phyloP scores from a whole-genome alignment of 64 coral and sea anemone genomes.

The Hydrozoanthus tunicans region DNA sequence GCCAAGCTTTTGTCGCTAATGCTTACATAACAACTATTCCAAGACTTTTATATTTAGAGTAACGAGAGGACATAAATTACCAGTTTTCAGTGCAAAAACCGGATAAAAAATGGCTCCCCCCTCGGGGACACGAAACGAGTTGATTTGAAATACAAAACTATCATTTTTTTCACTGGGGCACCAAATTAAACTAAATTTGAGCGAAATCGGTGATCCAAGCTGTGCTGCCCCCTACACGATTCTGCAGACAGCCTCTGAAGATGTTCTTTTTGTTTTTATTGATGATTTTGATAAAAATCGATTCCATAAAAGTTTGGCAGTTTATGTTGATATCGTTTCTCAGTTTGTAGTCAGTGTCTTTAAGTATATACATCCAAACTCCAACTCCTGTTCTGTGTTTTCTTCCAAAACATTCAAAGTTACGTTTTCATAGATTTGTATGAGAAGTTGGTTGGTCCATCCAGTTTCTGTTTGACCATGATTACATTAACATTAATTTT shows the following conservation, averaged over 20 bases:
- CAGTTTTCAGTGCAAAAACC: no score
- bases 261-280: slow-evolving; percentile 24
- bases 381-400: slow-evolving; percentile 41
- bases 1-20: no score
- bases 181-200: no score
- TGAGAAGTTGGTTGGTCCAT: neutral
- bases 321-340: slow-evolving; percentile 28
- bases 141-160: no score
- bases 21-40: no score
- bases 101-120: no score
- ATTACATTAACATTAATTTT: slow-evolving; percentile 34
- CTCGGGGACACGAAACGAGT: no score
- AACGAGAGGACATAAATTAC: no score
- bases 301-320: slow-evolving; percentile 13
- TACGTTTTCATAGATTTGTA: slow-evolving; percentile 34
- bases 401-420: slow-evolving; percentile 23
- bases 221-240: no score
- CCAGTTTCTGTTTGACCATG: slow-evolving; percentile 58
- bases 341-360: slow-evolving; percentile 35
- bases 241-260: neutral
- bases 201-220: no score
- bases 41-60: no score
- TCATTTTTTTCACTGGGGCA: no score
- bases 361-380: slow-evolving; percentile 44
- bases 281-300: slow-evolving; percentile 39